Conservation (phyloP, 2,888 invertebrate genomes). For the Osmoderma eremita region DNA sequence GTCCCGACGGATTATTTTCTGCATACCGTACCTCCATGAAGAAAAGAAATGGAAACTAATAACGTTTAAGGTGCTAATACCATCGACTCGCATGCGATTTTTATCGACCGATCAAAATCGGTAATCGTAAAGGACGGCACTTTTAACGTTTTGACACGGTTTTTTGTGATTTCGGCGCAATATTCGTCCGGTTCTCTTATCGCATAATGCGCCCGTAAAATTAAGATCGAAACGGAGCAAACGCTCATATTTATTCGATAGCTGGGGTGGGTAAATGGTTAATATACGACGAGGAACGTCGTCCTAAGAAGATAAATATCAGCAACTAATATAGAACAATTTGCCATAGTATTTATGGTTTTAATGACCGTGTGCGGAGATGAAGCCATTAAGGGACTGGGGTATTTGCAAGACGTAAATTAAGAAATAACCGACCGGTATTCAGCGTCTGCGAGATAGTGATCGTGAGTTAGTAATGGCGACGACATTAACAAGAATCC, state of each 20-base stretch:
- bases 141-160: not conserved
- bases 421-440: slow-evolving; percentile 10
- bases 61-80: slow-evolving; percentile 13
- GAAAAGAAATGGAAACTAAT: not conserved
- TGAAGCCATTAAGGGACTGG: slow-evolving; percentile 13
- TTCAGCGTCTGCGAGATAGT: slow-evolving; percentile 13
- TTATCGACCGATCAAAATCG: slow-evolving; percentile 4
- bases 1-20: slow-evolving; percentile 24
- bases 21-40: not conserved
- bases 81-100: not conserved
- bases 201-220: not conserved
- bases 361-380: not conserved
- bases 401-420: slow-evolving; percentile 17
- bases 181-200: slow-evolving; percentile 4
- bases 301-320: not conserved
- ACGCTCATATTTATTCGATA: not conserved
- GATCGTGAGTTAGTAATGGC: slow-evolving; percentile 23
- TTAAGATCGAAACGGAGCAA: not conserved
- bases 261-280: not conserved
- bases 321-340: slow-evolving; percentile 8
- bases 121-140: slow-evolving; percentile 1
- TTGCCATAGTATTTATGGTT: slow-evolving; percentile 21
- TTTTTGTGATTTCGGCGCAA: not conserved
- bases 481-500: slow-evolving; percentile 29
- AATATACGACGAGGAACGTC: not conserved